Percentiles rank a stretch among this genome's conserved stretches.
Conservation (phyloP, 2,113 vertebrate genomes). For the Arizona elegans region DNA sequence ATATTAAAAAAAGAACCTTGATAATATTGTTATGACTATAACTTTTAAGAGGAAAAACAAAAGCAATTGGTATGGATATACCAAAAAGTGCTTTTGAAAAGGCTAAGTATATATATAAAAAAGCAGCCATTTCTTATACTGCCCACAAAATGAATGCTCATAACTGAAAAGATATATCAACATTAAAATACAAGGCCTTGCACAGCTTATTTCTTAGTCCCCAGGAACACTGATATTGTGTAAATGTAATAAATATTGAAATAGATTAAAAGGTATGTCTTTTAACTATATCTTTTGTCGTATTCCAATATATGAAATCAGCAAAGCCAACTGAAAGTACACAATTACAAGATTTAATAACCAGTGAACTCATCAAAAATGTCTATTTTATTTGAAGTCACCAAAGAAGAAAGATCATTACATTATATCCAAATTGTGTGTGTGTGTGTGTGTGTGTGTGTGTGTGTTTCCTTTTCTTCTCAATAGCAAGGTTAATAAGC, state of each 20-base stretch:
- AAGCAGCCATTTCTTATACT: constrained; percentile 49
- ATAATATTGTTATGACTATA: constrained; percentile 47
- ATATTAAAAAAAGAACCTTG: constrained; percentile 38
- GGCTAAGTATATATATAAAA: constrained; percentile 23
- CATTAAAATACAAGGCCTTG: constrained; percentile 47
- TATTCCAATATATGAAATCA: constrained; percentile 56
- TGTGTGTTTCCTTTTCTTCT: background rate
- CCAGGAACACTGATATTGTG: constrained; percentile 47
- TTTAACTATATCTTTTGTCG: constrained; percentile 21
- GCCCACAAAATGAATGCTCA: constrained; percentile 39
- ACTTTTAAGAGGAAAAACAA: constrained; percentile 35
- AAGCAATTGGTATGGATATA: constrained; percentile 30
- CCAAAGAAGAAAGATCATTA: constrained; percentile 66
- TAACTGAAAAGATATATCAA: constrained; percentile 48
- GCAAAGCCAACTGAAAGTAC: constrained; percentile 46
- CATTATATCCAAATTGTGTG: constrained; percentile 66
- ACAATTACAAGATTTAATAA: constrained; percentile 63
- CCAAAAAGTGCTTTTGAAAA: constrained; percentile 18
- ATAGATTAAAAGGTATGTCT: constrained; percentile 58
- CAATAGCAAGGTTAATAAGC: constrained; percentile 69
- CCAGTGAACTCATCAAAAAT: constrained; percentile 59
- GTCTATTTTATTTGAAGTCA: constrained; percentile 66
- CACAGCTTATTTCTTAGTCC: constrained; percentile 41
- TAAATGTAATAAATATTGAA: constrained; percentile 47
- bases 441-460: constrained; percentile 53